These are phyloP conservation scores for Gracilinanus agilis DNA, from an alignment of 2,113 vertebrate genomes.

Conservation along the genomic window DNA sequence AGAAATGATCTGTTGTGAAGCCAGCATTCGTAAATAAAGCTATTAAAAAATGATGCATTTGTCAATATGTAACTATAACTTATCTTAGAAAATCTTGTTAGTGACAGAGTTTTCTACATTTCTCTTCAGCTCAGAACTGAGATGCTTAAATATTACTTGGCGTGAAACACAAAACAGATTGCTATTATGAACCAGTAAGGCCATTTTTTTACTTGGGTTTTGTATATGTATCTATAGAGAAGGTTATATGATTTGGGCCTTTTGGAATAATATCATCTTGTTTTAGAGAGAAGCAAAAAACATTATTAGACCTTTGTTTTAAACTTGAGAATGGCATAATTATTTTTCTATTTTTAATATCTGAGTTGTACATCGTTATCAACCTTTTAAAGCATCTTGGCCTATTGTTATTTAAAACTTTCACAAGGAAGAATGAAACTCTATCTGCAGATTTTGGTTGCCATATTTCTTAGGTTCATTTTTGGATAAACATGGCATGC, in stretches of 20 bases:
- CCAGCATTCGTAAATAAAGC: background rate
- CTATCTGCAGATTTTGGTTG: constrained; percentile 57
- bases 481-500: constrained; percentile 40
- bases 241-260: constrained; percentile 56
- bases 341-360: constrained; percentile 52
- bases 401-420: background rate
- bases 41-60: constrained; percentile 51
- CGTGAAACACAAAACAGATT: background rate
- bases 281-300: constrained; percentile 57
- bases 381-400: constrained; percentile 20
- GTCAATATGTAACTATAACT: constrained; percentile 41
- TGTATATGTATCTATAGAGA: constrained; percentile 31
- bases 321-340: constrained; percentile 24
- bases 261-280: constrained; percentile 53
- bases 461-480: background rate
- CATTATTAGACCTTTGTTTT: constrained; percentile 67
- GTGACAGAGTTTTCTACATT: constrained; percentile 23
- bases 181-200: constrained; percentile 47
- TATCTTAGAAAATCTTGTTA: constrained; percentile 51
- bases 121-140: constrained; percentile 50
- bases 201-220: constrained; percentile 17
- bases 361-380: constrained; percentile 31
- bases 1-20: background rate
- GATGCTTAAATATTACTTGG: constrained; percentile 54
- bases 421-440: constrained; percentile 45